phyloP scores from a whole-genome alignment of 2,888 invertebrate genomes.

The Automeris io region DNA sequence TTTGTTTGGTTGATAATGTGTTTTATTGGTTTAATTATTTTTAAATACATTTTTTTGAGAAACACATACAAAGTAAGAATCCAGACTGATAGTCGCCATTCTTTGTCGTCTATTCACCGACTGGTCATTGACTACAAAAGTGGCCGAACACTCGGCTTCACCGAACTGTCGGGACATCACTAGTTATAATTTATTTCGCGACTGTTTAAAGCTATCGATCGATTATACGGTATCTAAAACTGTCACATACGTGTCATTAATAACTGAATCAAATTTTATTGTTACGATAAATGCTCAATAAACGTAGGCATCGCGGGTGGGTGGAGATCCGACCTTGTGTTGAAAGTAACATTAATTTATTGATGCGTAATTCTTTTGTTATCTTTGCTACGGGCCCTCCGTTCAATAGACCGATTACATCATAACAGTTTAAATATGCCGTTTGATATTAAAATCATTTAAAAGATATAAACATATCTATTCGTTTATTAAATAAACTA shows the following conservation, averaged over 20 bases:
- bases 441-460: not conserved
- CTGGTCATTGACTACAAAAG: too few species aligned
- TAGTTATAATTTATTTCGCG: too few species aligned
- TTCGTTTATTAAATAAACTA: too few species aligned
- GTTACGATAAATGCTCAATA: slow-evolving; percentile 21
- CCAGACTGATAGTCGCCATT: too few species aligned
- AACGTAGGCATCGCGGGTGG: slow-evolving; percentile 42
- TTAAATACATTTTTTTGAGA: too few species aligned
- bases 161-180: too few species aligned
- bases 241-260: not conserved
- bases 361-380: slow-evolving; percentile 17
- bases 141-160: too few species aligned
- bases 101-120: too few species aligned
- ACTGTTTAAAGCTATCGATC: not conserved
- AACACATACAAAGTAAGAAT: too few species aligned
- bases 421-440: slow-evolving; percentile 2
- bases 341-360: slow-evolving; percentile 44
- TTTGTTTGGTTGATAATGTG: too few species aligned
- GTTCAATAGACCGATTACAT: slow-evolving; percentile 4
- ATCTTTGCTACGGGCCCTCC: slow-evolving; percentile 2
- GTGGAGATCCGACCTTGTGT: slow-evolving; percentile 42
- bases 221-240: not conserved
- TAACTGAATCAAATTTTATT: slow-evolving; percentile 16
- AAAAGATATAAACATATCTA: too few species aligned
- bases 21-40: too few species aligned